Percentiles rank a stretch among this genome's conserved stretches.
phyloP scores from a whole-genome alignment of 2,888 invertebrate genomes.

The Hyles lineata region DNA sequence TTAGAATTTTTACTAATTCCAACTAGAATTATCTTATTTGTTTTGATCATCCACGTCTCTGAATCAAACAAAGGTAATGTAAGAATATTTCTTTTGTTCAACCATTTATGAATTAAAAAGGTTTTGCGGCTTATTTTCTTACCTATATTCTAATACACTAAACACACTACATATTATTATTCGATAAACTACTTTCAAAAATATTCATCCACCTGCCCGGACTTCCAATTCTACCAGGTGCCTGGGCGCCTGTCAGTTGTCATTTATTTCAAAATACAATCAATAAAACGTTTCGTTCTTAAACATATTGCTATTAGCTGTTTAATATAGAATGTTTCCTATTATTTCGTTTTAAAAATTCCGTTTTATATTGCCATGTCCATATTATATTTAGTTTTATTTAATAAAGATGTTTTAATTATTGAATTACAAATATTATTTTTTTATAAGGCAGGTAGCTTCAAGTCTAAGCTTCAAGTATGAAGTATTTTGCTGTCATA shows the following conservation, averaged over 20 bases:
- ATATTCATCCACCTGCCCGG: background rate
- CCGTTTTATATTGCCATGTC: too few relatives aligned
- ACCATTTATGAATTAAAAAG: background rate
- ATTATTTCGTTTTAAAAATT: too few relatives aligned
- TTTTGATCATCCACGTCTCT: background rate
- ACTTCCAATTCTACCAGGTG: background rate
- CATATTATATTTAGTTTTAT: too few relatives aligned
- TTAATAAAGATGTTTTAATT: too few relatives aligned
- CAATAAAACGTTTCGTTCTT: too few relatives aligned
- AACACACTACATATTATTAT: background rate
- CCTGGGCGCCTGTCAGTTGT: background rate
- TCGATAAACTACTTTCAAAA: background rate
- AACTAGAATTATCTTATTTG: background rate
- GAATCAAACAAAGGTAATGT: background rate
- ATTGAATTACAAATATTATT: too few relatives aligned
- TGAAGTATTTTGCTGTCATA: too few relatives aligned
- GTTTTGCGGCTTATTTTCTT: background rate
- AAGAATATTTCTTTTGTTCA: background rate
- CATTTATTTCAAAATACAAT: background rate
- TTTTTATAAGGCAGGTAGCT: too few relatives aligned
- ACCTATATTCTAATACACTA: background rate
- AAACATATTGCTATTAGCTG: too few relatives aligned
- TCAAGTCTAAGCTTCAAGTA: too few relatives aligned
- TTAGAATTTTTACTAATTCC: background rate
- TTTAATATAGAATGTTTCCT: too few relatives aligned